phyloP scores from a whole-genome alignment of 2,113 vertebrate species.

The Phaethornis superciliosus region DNA sequence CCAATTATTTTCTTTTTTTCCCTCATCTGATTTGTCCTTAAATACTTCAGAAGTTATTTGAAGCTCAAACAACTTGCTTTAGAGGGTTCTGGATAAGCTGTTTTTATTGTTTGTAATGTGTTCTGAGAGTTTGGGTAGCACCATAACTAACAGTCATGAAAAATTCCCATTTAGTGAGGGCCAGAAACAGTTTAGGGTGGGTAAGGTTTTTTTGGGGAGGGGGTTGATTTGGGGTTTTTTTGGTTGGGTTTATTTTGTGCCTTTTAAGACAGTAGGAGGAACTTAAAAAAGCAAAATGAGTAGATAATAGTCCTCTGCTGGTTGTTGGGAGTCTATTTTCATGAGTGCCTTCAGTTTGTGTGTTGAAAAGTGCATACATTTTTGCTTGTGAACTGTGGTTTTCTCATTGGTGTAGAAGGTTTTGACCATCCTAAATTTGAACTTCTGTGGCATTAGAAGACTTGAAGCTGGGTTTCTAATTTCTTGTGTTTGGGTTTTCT shows the following conservation, averaged over 20 bases:
- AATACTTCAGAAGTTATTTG: not conserved
- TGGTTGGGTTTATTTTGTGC: not conserved
- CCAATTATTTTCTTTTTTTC: not conserved
- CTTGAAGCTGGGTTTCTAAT: not conserved
- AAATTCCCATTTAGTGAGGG: not conserved
- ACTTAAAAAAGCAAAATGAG: not conserved
- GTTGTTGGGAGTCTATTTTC: not conserved
- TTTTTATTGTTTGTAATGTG: not conserved
- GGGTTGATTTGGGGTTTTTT: accelerated
- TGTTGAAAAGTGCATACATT: accelerated
- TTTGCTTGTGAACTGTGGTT: not conserved
- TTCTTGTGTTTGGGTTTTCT: not conserved
- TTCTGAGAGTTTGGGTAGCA: not conserved
- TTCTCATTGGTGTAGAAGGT: accelerated
- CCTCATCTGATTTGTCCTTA: not conserved
- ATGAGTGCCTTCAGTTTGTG: not conserved
- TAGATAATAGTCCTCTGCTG: not conserved
- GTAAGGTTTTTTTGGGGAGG: too few species aligned
- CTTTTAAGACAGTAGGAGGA: not conserved
- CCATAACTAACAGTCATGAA: not conserved
- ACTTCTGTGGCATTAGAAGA: not conserved
- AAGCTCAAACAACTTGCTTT: not conserved
- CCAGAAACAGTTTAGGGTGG: not conserved
- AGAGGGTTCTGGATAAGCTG: not conserved
- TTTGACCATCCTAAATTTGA: not conserved